Conservation (phyloP, 2,113 vertebrate genomes). For the Numenius arquata region DNA sequence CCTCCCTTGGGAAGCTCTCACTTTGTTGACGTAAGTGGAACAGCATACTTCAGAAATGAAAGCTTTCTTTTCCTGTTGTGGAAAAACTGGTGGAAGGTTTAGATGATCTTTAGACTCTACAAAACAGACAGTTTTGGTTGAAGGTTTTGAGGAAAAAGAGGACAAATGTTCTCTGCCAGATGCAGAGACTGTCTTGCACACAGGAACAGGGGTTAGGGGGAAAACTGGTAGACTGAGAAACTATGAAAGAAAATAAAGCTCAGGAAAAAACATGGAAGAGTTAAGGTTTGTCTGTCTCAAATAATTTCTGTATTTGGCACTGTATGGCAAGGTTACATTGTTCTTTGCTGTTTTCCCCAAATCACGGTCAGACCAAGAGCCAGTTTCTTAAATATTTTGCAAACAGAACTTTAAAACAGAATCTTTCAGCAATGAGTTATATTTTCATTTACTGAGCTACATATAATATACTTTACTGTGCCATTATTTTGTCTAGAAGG, state of each 20-base stretch:
- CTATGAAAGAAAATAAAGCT: not conserved
- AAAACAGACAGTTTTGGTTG: not conserved
- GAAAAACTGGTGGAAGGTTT: not conserved
- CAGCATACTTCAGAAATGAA: not conserved
- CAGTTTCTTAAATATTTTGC: not conserved
- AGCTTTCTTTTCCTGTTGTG: not conserved
- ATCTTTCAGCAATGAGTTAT: not conserved
- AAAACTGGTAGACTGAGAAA: not conserved
- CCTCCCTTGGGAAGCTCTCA: not conserved
- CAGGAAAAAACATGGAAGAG: not conserved
- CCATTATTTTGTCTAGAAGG: not conserved
- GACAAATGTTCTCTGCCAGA: not conserved
- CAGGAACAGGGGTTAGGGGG: fast-evolving
- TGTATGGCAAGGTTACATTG: not conserved
- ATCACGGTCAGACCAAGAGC: not conserved
- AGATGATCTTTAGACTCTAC: not conserved
- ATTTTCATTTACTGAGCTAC: not conserved
- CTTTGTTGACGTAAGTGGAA: not conserved
- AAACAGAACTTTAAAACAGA: not conserved
- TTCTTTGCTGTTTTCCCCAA: not conserved
- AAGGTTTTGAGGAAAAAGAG: not conserved
- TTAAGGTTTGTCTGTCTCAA: not conserved
- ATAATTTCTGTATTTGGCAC: not conserved
- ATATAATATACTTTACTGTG: not conserved
- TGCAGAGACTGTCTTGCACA: not conserved